Evolutionary conservation across 2,888 invertebrate species (phyloP).

Genomic region (Tachina fera): DNA sequence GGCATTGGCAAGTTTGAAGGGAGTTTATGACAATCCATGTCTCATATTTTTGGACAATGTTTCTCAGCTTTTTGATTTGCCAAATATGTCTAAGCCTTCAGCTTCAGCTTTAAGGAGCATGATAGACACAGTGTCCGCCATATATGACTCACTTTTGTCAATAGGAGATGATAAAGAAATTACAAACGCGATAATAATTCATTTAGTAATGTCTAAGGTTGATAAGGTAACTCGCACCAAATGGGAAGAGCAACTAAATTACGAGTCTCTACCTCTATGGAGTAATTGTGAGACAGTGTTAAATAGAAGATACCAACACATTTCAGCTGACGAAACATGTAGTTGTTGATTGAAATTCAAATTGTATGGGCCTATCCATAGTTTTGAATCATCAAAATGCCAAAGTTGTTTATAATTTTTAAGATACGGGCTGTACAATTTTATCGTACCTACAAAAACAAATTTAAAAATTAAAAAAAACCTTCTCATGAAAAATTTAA

Average conservation of each 20-base stretch:
- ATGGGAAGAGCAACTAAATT: slow-evolving; percentile 20
- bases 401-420: too few species aligned
- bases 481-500: too few species aligned
- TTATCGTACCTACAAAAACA: too few species aligned
- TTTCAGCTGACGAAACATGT: slow-evolving; percentile 1
- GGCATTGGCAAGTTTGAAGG: too few species aligned
- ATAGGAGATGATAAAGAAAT: slow-evolving; percentile 16
- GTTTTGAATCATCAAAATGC: too few species aligned
- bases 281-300: neutral
- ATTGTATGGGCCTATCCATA: too few species aligned
- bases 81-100: neutral
- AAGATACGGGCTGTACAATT: too few species aligned
- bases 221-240: neutral
- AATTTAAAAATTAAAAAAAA: too few species aligned
- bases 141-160: neutral
- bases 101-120: neutral
- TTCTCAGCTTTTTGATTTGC: neutral
- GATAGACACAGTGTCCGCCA: neutral
- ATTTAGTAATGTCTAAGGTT: slow-evolving; percentile 17
- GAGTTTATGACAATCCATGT: too few species aligned
- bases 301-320: slow-evolving; percentile 31
- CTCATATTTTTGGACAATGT: too few species aligned
- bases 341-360: too few species aligned
- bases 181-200: slow-evolving; percentile 8
- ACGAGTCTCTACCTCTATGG: neutral